Evolutionary conservation across 1,140 invertebrate species (phyloP), one percentile per base, ranked within the genome.

Genomic region (Hycleus cichorii): DNA sequence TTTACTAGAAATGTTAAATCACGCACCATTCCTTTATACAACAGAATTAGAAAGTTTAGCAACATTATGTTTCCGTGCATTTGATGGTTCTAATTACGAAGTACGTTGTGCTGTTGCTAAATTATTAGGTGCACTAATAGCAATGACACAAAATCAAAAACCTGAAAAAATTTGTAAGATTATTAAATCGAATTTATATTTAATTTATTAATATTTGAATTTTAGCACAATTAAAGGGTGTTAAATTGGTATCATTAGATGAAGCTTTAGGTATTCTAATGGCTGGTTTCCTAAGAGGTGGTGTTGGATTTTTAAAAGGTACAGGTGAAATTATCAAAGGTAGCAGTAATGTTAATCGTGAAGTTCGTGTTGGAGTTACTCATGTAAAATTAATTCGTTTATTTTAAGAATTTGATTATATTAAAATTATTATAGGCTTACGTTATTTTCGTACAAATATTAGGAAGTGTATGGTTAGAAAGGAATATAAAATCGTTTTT

Each of bases 321-420:
- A 90, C 90, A 47, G 90, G 90, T 4, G 95, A 97, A 76, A 97
- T 97, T 68, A 97, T 97, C 60, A 97, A 97, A 77, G 95, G 95
- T 3, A 90, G 86, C 63, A 91, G 90, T 0, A 85, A 89, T 8
- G 89, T 97, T 0, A 95, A 94, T 73, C 78, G 93, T 62, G 97
- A 99, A 81, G 91, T 98, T 47, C 80, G 97, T 69, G 93, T 98
- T 60, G 96, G 96, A 48, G 90, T 95, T 0, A 94, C 92, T 27
- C 89, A 95, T 78, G 89, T 90, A 77, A 84, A 87, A 18, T 18
- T 18, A 18, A 18, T 18, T 18, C 1, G 18, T 18, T 18, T 18
- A 18, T 18, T 18, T 18, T 18, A 18, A 18, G 2, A 18, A 18
- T 1, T 18, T 18, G 18, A 18, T 18, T 18, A 18, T 18, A 18